Evolutionary conservation across 1,140 invertebrate genomes (phyloP), one percentile per base, ranked within the genome.

Genomic region (Drosophila nikananu): DNA sequence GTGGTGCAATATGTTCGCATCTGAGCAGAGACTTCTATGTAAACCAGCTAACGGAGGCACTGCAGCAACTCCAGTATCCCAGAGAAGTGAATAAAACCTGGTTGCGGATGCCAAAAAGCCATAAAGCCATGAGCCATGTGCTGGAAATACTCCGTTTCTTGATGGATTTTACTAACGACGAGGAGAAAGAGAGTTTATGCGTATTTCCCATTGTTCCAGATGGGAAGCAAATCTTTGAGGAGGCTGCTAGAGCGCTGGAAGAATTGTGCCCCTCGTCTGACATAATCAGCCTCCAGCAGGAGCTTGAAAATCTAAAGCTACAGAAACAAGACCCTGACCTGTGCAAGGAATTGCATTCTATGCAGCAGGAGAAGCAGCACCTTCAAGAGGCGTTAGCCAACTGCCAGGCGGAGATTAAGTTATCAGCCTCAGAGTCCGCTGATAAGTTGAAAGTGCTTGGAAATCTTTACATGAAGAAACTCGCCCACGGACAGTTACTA

Each of bases 61-160:
- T 86, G 25, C 37, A 72, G 13, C 49, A 51, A 37, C 55, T 86
- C 5, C 60, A 60, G 5, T 86, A 82, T 66, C 55, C 55, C 8
- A 37, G 51, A 27, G 65, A 57, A 21, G 32, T 86, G 7, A 72
- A 49, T 27, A 57, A 32, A 59, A 71, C 59, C 19, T 67, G 54
- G 42, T 41, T 86, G 7, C 15, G 39, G 19, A 41, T 55, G 55
- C 83, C 83, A 15, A 65, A 58, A 39, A 48, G 27, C 2, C 32
- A n/a, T 25, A 57, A 52, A 49, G 72, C 32, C 13, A 7, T 70
- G 3, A 35, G n/a, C 13, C 39, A 71, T 32, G 42, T 72, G 10
- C 13, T 82, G 6, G 54, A 62, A 21, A 30, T 86, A n/a, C 30
- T 86, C 17, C 39, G 72, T 37, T 86, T 86, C 60, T 41, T 82